A percentile compares a stretch with the other conserved stretches of the same genome.
phyloP scores from a whole-genome alignment of 2,797 vertebrate species.

The Enteromius afrohamiltoni region DNA sequence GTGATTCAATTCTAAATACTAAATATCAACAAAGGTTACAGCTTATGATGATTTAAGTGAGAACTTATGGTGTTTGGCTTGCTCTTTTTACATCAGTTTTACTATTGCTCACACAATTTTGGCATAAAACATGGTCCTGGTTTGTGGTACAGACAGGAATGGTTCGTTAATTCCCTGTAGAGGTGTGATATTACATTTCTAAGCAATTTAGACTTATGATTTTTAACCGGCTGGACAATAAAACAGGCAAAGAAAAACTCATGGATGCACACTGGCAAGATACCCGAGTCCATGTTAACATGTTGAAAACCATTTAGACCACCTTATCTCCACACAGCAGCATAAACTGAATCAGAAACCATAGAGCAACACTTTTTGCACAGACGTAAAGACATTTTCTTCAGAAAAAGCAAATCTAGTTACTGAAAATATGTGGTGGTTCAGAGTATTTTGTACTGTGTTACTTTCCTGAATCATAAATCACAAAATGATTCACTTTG shows the following conservation, averaged over 20 bases:
- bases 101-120: background rate
- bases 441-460: background rate
- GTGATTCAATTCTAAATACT: conserved; percentile 46
- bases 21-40: conserved; percentile 53
- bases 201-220: conserved; percentile 1
- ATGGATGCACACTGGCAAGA: background rate
- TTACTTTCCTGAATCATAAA: conserved; percentile 5
- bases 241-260: background rate
- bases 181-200: conserved; percentile 10
- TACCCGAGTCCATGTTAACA: background rate
- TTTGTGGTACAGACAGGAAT: background rate
- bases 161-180: background rate
- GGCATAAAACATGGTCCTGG: too few species aligned
- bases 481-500: background rate
- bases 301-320: background rate
- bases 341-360: background rate
- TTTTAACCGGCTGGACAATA: background rate
- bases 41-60: background rate
- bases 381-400: background rate
- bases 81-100: background rate
- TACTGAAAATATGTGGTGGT: background rate
- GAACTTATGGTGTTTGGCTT: background rate
- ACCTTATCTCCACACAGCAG: background rate
- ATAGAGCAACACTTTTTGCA: background rate
- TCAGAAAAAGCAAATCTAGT: background rate